Evolutionary conservation across 2,888 invertebrate genomes (phyloP).

Genomic region (Furcula furcula): DNA sequence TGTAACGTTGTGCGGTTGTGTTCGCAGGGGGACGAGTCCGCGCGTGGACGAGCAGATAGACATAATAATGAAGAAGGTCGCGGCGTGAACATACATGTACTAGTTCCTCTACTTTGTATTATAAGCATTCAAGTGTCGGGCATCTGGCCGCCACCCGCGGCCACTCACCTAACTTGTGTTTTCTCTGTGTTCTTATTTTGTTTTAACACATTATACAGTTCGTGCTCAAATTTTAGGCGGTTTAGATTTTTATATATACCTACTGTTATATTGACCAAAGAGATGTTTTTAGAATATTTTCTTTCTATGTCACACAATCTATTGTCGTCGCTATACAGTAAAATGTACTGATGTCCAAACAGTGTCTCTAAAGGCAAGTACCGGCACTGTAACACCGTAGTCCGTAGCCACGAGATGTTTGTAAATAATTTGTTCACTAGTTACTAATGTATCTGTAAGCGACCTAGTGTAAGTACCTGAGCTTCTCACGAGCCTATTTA

Average conservation of each 20-base stretch:
- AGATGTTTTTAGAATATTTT: constrained; percentile 1
- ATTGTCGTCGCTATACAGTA: background rate
- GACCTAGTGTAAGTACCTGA: constrained; percentile 58
- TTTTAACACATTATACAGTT: constrained; percentile 10
- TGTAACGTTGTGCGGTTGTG: no score
- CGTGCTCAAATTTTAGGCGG: constrained; percentile 14
- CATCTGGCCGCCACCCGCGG: no score
- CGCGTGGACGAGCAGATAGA: constrained; percentile 92
- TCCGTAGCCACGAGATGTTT: constrained; percentile 2
- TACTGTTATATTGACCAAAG: constrained; percentile 18
- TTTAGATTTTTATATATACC: constrained; percentile 12
- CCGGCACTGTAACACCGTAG: background rate
- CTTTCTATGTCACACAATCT: background rate
- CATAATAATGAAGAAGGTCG: constrained; percentile 84
- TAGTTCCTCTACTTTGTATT: background rate
- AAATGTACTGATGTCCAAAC: background rate
- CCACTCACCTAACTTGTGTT: background rate
- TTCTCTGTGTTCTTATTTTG: constrained; percentile 8
- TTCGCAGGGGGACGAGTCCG: constrained; percentile 85
- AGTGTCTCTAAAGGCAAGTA: background rate
- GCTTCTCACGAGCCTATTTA: constrained; percentile 30
- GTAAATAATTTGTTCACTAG: constrained; percentile 55
- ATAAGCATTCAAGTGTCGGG: background rate
- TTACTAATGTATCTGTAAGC: constrained; percentile 25
- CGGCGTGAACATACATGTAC: constrained; percentile 18